Evolutionary conservation across 2,113 vertebrate genomes (phyloP).

Genomic region (Megaceryle maxima): DNA sequence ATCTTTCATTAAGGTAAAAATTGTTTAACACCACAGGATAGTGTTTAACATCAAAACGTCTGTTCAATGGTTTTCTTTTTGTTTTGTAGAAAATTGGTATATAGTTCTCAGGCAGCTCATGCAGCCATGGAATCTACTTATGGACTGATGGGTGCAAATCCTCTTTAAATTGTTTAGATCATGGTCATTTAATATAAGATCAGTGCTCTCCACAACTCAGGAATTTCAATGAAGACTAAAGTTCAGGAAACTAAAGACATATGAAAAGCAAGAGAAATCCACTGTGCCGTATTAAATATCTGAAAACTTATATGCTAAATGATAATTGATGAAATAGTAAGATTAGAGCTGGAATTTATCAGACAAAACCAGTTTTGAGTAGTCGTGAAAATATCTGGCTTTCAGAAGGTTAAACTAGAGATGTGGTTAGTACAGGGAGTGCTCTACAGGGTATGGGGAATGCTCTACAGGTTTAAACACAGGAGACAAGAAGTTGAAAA

Average conservation of each 20-base stretch:
- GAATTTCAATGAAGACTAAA: background rate
- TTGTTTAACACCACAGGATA: background rate
- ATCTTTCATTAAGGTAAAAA: background rate
- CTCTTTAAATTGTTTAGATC: background rate
- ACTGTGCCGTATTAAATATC: background rate
- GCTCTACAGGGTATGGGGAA: background rate
- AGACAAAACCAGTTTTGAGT: background rate
- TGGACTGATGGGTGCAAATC: background rate
- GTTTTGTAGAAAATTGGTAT: background rate
- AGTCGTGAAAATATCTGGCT: background rate
- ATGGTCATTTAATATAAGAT: background rate
- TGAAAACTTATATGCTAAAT: background rate
- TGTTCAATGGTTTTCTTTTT: background rate
- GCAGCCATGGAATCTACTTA: background rate
- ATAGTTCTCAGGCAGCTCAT: background rate
- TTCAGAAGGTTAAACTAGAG: background rate
- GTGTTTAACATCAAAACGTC: background rate
- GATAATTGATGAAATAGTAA: background rate
- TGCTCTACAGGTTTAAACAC: background rate
- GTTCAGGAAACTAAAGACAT: background rate
- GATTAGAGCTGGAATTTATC: background rate
- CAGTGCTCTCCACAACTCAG: background rate
- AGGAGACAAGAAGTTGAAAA: background rate
- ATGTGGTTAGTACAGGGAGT: background rate
- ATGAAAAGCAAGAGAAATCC: background rate